Conservation (phyloP, 2,113 vertebrate genomes). For the Actenoides hombroni region DNA sequence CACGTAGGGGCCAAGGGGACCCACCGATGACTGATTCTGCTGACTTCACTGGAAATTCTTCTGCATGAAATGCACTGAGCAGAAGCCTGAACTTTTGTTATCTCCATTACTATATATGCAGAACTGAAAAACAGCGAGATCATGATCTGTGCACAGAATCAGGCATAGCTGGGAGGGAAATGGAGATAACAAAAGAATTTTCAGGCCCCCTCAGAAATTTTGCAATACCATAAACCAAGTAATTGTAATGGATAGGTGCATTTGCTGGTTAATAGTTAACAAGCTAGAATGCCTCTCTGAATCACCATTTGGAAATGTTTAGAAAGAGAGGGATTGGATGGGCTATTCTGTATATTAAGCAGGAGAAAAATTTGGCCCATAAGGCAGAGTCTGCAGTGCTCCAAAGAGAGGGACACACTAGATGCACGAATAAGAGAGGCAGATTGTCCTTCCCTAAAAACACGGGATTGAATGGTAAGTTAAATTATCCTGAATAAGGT, state of each 20-base stretch:
- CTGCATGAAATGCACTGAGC: not conserved
- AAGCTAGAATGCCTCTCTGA: slow-evolving; percentile 53
- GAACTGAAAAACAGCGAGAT: not conserved
- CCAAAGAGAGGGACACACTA: not conserved
- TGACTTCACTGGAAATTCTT: not conserved
- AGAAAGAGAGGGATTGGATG: slow-evolving; percentile 50
- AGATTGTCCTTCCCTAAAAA: not conserved
- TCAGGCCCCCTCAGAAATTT: slow-evolving; percentile 27
- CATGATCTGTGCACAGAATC: slow-evolving; percentile 11
- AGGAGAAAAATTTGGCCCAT: slow-evolving; percentile 67
- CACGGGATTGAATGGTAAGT: slow-evolving; percentile 49
- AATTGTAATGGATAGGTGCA: slow-evolving; percentile 64
- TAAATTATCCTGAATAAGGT: slow-evolving; percentile 19
- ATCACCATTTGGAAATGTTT: slow-evolving; percentile 49
- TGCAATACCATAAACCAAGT: slow-evolving; percentile 49
- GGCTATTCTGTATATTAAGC: not conserved
- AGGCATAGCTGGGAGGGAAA: slow-evolving; percentile 13
- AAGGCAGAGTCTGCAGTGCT: slow-evolving; percentile 13
- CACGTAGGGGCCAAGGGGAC: not conserved
- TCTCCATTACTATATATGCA: not conserved
- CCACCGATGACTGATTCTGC: not conserved
- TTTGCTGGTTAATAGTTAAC: slow-evolving; percentile 75
- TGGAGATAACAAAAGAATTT: slow-evolving; percentile 57
- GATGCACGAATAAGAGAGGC: not conserved
- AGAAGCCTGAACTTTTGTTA: not conserved